A percentile compares a stretch with the other conserved stretches of the same genome.
Conservation (phyloP, 2,797 vertebrate species). For the Anabas testudineus region DNA sequence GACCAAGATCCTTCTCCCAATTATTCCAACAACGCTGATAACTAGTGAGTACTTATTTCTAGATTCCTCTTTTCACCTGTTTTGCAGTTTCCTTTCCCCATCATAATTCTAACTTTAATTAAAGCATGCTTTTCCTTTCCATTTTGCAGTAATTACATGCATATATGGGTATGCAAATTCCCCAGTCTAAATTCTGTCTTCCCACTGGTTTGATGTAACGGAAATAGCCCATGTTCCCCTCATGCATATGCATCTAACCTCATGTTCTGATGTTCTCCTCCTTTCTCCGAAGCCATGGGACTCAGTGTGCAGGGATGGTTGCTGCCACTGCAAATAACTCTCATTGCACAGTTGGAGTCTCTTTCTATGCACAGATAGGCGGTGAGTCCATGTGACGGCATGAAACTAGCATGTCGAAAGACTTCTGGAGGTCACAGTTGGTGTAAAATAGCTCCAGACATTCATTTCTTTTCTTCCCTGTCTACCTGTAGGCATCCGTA, state of each 20-base stretch:
- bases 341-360: conserved; percentile 92
- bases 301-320: conserved; percentile 94
- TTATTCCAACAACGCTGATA: conserved; percentile 88
- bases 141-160: conserved; percentile 66
- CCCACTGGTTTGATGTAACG: conserved; percentile 73
- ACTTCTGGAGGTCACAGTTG: conserved; percentile 42
- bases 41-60: conserved; percentile 88
- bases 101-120: conserved; percentile 44
- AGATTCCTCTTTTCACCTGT: conserved; percentile 37
- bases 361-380: conserved; percentile 93
- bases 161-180: conserved; percentile 74
- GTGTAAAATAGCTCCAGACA: background rate
- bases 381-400: conserved; percentile 82
- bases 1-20: conserved; percentile 92
- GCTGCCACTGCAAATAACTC: conserved; percentile 94
- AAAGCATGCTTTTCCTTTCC: conserved; percentile 51
- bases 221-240: conserved; percentile 73
- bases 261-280: conserved; percentile 69
- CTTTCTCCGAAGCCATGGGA: conserved; percentile 90
- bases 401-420: conserved; percentile 19
- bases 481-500: conserved; percentile 88
- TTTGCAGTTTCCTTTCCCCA: conserved; percentile 6
- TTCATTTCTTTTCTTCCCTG: background rate
- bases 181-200: conserved; percentile 64
- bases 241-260: conserved; percentile 78